phyloP scores from a whole-genome alignment of 1,140 invertebrate species.

The Vollenhovia emeryi region DNA sequence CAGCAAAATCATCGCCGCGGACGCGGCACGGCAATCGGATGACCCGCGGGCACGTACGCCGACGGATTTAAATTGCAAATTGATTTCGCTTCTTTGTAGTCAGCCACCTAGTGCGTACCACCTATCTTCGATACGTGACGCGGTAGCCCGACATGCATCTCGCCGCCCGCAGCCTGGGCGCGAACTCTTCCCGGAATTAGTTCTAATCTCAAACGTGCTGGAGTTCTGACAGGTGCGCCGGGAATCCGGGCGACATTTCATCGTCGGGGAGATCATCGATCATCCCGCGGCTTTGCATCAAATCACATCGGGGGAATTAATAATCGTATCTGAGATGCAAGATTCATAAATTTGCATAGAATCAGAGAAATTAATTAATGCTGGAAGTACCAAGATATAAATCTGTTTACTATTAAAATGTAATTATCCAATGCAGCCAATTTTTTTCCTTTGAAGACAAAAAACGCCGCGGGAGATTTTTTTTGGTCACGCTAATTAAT shows the following conservation, averaged over 20 bases:
- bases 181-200: constrained; percentile 65
- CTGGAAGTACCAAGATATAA: neutral
- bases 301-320: neutral
- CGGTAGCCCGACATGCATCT: constrained; percentile 60
- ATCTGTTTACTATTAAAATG: neutral
- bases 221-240: constrained; percentile 25
- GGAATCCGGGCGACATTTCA: constrained; percentile 53
- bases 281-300: neutral
- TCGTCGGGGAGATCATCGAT: constrained; percentile 4
- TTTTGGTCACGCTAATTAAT: neutral
- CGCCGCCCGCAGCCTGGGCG: neutral
- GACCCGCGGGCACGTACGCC: constrained; percentile 82
- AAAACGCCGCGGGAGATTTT: neutral
- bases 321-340: constrained; percentile 2
- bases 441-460: neutral
- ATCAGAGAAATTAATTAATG: constrained; percentile 5
- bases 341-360: constrained; percentile 5
- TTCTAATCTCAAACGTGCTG: constrained; percentile 69
- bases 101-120: constrained; percentile 81
- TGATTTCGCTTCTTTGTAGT: constrained; percentile 84
- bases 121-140: constrained; percentile 74
- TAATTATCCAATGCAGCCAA: neutral
- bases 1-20: constrained; percentile 79
- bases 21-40: constrained; percentile 77
- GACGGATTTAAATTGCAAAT: constrained; percentile 85